Conservation (phyloP, 2,797 vertebrate genomes). For the Pipistrellus pipistrellus region DNA sequence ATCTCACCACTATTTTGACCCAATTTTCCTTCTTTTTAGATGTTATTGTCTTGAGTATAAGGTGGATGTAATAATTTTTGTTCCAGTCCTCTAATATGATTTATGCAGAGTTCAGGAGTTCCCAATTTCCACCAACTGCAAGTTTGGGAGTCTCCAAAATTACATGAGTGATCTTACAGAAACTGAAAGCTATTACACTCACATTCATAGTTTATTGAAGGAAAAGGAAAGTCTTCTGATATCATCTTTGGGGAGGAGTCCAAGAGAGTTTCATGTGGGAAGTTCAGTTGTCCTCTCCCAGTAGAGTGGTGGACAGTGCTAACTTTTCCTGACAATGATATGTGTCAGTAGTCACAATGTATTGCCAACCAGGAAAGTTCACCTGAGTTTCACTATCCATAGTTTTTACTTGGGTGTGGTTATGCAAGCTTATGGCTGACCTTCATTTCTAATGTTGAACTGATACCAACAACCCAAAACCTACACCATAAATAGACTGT, state of each 20-base stretch:
- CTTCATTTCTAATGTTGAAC: background rate
- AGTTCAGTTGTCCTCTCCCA: background rate
- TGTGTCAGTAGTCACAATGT: background rate
- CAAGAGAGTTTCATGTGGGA: background rate
- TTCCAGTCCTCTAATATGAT: background rate
- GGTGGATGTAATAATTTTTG: background rate
- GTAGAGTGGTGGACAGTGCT: background rate
- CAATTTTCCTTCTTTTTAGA: background rate
- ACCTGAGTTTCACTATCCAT: background rate
- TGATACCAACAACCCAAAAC: background rate
- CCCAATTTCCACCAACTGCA: background rate
- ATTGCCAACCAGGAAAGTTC: background rate
- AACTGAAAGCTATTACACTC: background rate
- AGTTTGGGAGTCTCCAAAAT: background rate
- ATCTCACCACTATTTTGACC: background rate
- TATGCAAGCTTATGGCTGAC: background rate
- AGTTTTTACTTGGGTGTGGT: background rate
- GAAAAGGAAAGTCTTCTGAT: background rate
- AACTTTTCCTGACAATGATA: background rate
- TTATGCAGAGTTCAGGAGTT: background rate
- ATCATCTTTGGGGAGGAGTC: background rate
- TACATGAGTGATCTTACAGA: background rate
- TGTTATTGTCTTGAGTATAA: background rate
- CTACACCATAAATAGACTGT: background rate
- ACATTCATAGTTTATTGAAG: background rate